phyloP scores from a whole-genome alignment of 2,888 invertebrate genomes.

The Ophion ellenae region DNA sequence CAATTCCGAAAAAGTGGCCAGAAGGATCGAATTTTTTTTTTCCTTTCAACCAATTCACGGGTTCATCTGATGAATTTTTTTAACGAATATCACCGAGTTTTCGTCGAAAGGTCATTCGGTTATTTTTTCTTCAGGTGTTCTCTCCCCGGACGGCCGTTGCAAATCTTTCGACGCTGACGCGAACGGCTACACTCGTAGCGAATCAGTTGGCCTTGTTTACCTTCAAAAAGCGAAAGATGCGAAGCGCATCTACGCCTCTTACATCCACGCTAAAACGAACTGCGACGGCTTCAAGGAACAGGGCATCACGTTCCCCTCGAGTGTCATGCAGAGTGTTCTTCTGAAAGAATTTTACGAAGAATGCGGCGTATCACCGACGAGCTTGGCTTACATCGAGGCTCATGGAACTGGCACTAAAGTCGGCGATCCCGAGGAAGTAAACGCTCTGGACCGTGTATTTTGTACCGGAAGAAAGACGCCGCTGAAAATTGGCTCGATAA shows the following conservation, averaged over 20 bases:
- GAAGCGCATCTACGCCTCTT: constrained; percentile 84
- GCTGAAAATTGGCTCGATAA: constrained; percentile 94
- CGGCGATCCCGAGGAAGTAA: constrained; percentile 96
- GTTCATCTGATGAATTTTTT: too few relatives aligned
- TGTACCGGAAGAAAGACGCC: constrained; percentile 91
- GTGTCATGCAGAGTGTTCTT: constrained; percentile 78
- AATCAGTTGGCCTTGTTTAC: constrained; percentile 89
- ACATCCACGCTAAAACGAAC: constrained; percentile 86
- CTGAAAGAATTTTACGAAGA: constrained; percentile 86
- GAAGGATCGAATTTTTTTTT: too few relatives aligned
- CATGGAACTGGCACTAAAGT: constrained; percentile 92
- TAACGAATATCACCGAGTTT: not conserved
- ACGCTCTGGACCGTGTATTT: constrained; percentile 92
- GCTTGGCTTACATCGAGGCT: constrained; percentile 88
- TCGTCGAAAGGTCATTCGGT: not conserved
- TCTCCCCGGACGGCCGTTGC: constrained; percentile 94
- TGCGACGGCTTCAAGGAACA: constrained; percentile 85
- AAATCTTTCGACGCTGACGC: constrained; percentile 95
- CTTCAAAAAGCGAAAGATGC: constrained; percentile 88
- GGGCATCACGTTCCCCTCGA: constrained; percentile 82
- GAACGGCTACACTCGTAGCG: constrained; percentile 93
- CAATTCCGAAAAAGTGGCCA: not conserved
- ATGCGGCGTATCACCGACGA: constrained; percentile 85
- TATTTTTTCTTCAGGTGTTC: constrained; percentile 85
- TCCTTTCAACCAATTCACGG: too few relatives aligned